A percentile compares a stretch with the other conserved stretches of the same genome.
phyloP scores from a whole-genome alignment of 2,888 invertebrate species.

The Drosophila demipolita region DNA sequence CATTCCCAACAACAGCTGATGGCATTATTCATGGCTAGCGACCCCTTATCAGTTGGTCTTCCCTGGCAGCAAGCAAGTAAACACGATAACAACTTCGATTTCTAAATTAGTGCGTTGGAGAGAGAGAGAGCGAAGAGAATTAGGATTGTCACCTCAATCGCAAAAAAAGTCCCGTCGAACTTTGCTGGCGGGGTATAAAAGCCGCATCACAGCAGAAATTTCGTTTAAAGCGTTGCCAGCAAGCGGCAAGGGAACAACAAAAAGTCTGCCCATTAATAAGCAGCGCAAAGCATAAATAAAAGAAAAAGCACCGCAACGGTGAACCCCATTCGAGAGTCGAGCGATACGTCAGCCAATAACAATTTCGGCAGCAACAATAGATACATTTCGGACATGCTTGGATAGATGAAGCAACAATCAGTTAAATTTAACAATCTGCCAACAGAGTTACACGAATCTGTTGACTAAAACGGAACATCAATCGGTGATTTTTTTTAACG shows the following conservation, averaged over 20 bases:
- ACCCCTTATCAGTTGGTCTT: constrained; percentile 41
- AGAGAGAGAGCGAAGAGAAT: constrained; percentile 6
- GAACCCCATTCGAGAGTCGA: constrained; percentile 43
- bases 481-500: constrained; percentile 65
- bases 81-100: constrained; percentile 16
- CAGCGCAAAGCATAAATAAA: constrained; percentile 5
- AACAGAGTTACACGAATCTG: constrained; percentile 12
- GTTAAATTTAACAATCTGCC: constrained; percentile 10
- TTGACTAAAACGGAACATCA: constrained; percentile 42
- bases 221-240: constrained; percentile 55
- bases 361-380: constrained; percentile 29
- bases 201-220: constrained; percentile 21
- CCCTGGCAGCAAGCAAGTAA: constrained; percentile 19
- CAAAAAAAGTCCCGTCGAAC: constrained; percentile 59
- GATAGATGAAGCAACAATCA: constrained; percentile 29
- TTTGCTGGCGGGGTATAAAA: constrained; percentile 62
- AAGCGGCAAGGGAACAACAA: constrained; percentile 25
- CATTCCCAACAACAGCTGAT: constrained; percentile 18
- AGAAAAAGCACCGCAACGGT: constrained; percentile 43
- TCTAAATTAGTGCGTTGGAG: not conserved
- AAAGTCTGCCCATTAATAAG: not conserved
- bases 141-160: constrained; percentile 30
- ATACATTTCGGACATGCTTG: constrained; percentile 52
- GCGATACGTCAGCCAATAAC: constrained; percentile 33
- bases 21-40: constrained; percentile 44